These are phyloP conservation scores for Orycteropus afer DNA, from an alignment of 2,113 vertebrate genomes.

Conservation along the genomic window DNA sequence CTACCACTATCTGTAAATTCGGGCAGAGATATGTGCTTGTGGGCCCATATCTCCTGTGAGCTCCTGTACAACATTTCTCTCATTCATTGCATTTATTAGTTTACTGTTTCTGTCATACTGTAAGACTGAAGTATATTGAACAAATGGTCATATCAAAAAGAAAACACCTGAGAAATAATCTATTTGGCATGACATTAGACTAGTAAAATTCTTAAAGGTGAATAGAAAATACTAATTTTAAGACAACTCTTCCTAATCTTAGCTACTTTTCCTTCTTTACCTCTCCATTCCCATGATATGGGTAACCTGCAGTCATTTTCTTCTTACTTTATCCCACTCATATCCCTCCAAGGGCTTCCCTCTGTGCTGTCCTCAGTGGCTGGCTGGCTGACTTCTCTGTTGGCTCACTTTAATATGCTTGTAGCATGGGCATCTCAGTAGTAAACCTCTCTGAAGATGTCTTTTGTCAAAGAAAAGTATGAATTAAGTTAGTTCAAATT, in stretches of 20 bases:
- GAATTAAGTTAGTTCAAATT: slow-evolving; percentile 58
- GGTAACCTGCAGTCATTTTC: not conserved
- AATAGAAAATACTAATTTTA: not conserved
- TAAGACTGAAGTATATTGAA: not conserved
- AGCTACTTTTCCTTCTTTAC: not conserved
- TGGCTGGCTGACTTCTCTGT: not conserved
- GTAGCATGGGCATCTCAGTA: not conserved
- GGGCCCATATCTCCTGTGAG: not conserved
- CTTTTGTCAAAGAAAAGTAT: not conserved
- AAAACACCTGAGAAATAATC: not conserved
- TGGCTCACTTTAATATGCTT: not conserved
- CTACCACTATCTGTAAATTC: not conserved
- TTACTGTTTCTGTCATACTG: not conserved
- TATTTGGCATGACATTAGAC: not conserved
- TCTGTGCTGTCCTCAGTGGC: not conserved
- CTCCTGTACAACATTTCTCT: not conserved
- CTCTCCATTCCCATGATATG: not conserved
- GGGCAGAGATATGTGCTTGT: not conserved
- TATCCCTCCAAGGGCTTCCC: not conserved
- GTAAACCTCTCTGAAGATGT: not conserved
- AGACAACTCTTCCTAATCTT: not conserved
- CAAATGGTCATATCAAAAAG: slow-evolving; percentile 13
- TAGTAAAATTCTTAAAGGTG: not conserved
- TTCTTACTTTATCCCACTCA: not conserved
- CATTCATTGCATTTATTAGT: not conserved